Conservation (phyloP, 23 tunicate genomes). For the Ascidia mentula region DNA sequence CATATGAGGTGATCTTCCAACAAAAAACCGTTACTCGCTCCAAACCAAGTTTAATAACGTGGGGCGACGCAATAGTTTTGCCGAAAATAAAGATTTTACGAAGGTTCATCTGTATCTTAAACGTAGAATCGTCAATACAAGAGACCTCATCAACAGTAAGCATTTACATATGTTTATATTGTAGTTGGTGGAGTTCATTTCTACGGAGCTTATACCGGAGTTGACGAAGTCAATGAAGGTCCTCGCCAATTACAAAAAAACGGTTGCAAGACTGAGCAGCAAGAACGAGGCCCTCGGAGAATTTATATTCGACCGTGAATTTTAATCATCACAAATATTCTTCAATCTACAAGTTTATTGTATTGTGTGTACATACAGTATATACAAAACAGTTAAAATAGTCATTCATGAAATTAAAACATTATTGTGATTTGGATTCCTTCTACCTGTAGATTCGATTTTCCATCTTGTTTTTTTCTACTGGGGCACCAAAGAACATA, state of each 20-base stretch:
- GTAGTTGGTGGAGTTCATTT: slow-evolving; percentile 52
- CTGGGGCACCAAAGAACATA: background rate
- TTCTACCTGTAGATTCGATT: too few relatives aligned
- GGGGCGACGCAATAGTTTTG: too few relatives aligned
- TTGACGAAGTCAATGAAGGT: slow-evolving; percentile 42
- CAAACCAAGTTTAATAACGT: too few relatives aligned
- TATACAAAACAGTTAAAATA: slow-evolving; percentile 1
- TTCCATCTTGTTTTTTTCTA: too few relatives aligned
- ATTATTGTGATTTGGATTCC: background rate
- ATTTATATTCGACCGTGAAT: slow-evolving; percentile 51
- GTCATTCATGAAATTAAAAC: slow-evolving; percentile 1
- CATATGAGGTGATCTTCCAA: too few relatives aligned
- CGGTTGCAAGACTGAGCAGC: slow-evolving; percentile 4
- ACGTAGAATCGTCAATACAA: too few relatives aligned
- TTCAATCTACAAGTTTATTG: slow-evolving; percentile 10
- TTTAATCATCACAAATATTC: background rate
- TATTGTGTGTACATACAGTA: slow-evolving; percentile 5
- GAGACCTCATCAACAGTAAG: background rate
- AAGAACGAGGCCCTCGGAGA: slow-evolving; percentile 40
- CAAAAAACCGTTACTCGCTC: too few relatives aligned
- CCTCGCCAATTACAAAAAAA: slow-evolving; percentile 27
- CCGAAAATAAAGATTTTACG: too few relatives aligned
- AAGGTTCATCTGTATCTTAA: too few relatives aligned
- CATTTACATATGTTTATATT: slow-evolving; percentile 6
- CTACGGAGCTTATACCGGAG: slow-evolving; percentile 60